Evolutionary conservation across 2,888 invertebrate species (phyloP).

Genomic region (Ochropleura leucogaster): DNA sequence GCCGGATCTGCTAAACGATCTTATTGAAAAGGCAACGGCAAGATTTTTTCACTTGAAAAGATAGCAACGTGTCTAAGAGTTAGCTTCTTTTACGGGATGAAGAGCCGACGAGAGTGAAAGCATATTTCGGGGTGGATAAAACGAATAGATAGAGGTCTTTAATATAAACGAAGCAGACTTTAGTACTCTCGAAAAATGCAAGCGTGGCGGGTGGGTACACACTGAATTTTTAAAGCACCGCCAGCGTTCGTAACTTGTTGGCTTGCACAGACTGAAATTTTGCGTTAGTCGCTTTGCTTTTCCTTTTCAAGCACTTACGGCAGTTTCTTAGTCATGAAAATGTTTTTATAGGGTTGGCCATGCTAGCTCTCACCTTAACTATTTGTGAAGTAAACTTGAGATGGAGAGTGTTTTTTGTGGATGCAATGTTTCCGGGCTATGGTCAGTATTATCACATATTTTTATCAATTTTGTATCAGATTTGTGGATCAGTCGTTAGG

Average conservation of each 20-base stretch:
- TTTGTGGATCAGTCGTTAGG: background rate
- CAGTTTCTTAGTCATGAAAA: slow-evolving; percentile 45
- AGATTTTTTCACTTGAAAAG: slow-evolving; percentile 39
- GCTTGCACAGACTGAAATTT: slow-evolving; percentile 66
- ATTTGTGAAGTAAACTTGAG: slow-evolving; percentile 10
- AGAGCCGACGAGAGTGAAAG: slow-evolving; percentile 85
- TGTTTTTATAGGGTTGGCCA: slow-evolving; percentile 36
- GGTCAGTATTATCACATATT: background rate
- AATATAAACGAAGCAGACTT: slow-evolving; percentile 90
- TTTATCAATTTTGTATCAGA: background rate
- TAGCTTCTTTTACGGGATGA: slow-evolving; percentile 75
- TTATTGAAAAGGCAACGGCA: slow-evolving; percentile 12
- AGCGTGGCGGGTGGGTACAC: slow-evolving; percentile 83
- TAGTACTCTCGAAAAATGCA: slow-evolving; percentile 90
- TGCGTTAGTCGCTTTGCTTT: slow-evolving; percentile 60
- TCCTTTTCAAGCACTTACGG: slow-evolving; percentile 42
- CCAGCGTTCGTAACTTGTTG: slow-evolving; percentile 73
- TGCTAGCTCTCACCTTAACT: background rate
- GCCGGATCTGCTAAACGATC: background rate
- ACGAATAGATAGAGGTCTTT: slow-evolving; percentile 91
- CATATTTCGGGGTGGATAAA: slow-evolving; percentile 88
- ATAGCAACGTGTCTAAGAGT: slow-evolving; percentile 58
- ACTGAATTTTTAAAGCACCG: slow-evolving; percentile 86
- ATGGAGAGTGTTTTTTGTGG: background rate
- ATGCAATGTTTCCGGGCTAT: background rate